Percentiles rank a stretch among this genome's conserved stretches.
Evolutionary conservation across 2,797 vertebrate species (phyloP).

Genomic region (Eleutherodactylus coqui): DNA sequence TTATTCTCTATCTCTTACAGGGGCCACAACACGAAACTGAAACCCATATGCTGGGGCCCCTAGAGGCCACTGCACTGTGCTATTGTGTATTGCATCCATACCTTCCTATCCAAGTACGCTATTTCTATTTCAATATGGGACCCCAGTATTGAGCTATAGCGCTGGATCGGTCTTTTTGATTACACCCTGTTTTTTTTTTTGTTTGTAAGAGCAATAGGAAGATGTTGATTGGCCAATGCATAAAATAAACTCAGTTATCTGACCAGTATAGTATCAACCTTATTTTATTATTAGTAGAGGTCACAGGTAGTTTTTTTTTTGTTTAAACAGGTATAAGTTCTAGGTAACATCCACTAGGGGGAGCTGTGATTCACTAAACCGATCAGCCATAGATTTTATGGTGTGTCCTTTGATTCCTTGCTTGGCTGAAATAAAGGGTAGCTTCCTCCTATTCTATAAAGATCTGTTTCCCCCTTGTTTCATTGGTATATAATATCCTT

Average conservation of each 20-base stretch:
- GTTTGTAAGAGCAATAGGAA: too few relatives aligned
- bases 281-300: neutral
- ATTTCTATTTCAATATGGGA: too few relatives aligned
- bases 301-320: neutral
- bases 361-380: neutral
- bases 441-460: neutral
- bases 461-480: neutral
- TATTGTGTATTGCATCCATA: too few relatives aligned
- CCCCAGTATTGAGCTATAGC: too few relatives aligned
- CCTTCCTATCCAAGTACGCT: too few relatives aligned
- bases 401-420: neutral
- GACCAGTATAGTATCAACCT: neutral
- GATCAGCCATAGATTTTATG: neutral
- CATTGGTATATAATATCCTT: neutral
- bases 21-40: too few relatives aligned
- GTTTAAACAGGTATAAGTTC: neutral
- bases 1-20: too few relatives aligned
- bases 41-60: too few relatives aligned
- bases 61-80: too few relatives aligned
- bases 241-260: neutral
- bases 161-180: too few relatives aligned
- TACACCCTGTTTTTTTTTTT: too few relatives aligned
- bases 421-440: neutral
- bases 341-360: conserved; percentile 11
- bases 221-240: too few relatives aligned